Evolutionary conservation across 2,113 vertebrate species (phyloP).

Genomic region (Clupea harengus): DNA sequence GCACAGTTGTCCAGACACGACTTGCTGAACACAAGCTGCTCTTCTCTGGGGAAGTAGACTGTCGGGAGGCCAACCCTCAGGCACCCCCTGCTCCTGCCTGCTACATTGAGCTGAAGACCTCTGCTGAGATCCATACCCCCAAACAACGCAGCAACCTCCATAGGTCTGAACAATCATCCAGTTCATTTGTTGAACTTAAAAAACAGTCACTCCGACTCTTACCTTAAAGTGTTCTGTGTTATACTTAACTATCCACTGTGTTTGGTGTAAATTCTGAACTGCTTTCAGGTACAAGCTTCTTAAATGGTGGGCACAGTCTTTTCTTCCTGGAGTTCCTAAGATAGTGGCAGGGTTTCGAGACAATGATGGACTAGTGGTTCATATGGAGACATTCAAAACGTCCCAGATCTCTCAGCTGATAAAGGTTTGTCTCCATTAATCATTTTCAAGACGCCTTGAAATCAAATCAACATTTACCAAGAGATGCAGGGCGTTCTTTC

Average conservation of each 20-base stretch:
- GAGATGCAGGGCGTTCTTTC: neutral
- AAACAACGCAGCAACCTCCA: conserved; percentile 84
- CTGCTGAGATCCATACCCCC: conserved; percentile 80
- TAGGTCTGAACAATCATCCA: conserved; percentile 65
- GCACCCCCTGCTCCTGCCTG: conserved; percentile 73
- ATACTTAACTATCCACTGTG: neutral
- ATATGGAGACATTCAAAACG: conserved; percentile 77
- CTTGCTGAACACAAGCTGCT: conserved; percentile 79
- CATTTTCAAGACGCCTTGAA: neutral
- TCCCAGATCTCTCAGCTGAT: conserved; percentile 83
- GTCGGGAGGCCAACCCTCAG: conserved; percentile 68
- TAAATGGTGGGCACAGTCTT: conserved; percentile 94
- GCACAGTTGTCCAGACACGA: conserved; percentile 84
- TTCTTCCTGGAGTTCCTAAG: conserved; percentile 82
- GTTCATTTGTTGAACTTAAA: neutral
- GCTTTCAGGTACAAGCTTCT: conserved; percentile 81
- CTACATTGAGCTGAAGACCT: conserved; percentile 89
- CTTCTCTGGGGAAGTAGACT: conserved; percentile 89
- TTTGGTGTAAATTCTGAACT: conserved; percentile 1
- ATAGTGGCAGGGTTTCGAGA: conserved; percentile 85
- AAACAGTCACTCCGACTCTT: neutral
- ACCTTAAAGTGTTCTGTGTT: too few species aligned
- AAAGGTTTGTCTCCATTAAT: conserved; percentile 64
- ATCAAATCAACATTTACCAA: neutral
- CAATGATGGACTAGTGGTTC: conserved; percentile 75